Evolutionary conservation across 2,113 vertebrate genomes (phyloP).

Genomic region (Pelobates fuscus): DNA sequence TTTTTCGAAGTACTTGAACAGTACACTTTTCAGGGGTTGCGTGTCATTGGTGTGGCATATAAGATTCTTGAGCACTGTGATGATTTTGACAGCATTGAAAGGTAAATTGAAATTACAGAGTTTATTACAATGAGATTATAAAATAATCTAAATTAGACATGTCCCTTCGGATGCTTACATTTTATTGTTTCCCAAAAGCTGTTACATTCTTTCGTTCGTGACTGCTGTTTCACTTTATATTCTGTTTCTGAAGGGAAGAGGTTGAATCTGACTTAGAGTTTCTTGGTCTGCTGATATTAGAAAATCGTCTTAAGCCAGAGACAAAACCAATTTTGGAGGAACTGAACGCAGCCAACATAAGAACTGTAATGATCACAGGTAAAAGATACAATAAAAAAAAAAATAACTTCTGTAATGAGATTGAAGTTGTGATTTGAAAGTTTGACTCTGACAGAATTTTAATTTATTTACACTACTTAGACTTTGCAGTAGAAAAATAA

Average conservation of each 20-base stretch:
- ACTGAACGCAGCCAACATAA: slow-evolving; percentile 44
- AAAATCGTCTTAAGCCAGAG: slow-evolving; percentile 52
- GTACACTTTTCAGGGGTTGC: slow-evolving; percentile 48
- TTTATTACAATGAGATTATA: too few relatives aligned
- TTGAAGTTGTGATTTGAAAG: too few relatives aligned
- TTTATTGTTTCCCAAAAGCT: too few relatives aligned
- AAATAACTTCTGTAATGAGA: too few relatives aligned
- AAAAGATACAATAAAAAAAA: neutral
- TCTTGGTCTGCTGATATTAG: slow-evolving; percentile 49
- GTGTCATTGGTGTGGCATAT: slow-evolving; percentile 51
- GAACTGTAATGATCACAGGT: slow-evolving; percentile 54
- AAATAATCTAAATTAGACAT: too few relatives aligned
- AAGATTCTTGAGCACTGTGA: neutral
- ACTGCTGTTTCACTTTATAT: neutral
- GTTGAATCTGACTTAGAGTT: slow-evolving; percentile 46
- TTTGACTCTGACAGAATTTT: too few relatives aligned
- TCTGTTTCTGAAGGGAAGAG: slow-evolving; percentile 60
- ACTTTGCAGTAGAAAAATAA: too few relatives aligned
- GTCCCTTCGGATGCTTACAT: too few relatives aligned
- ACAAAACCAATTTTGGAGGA: slow-evolving; percentile 33
- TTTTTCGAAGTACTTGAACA: slow-evolving; percentile 35
- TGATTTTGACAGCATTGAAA: slow-evolving; percentile 31
- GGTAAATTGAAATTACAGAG: slow-evolving; percentile 18
- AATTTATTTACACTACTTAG: too few relatives aligned
- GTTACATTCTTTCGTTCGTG: too few relatives aligned